Conservation (phyloP, 2,888 invertebrate genomes). For the Chrysina gloriosa region DNA sequence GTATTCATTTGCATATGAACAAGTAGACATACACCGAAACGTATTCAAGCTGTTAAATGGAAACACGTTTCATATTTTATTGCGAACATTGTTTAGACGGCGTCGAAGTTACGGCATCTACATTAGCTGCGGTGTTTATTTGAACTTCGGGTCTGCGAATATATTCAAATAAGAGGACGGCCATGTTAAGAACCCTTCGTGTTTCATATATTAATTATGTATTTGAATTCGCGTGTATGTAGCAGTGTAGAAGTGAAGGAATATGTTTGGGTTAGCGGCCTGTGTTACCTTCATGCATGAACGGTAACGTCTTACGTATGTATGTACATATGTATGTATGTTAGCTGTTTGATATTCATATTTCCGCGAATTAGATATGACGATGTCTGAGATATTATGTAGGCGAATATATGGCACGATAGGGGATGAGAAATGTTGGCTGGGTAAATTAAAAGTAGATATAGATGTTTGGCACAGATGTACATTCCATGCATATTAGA, state of each 20-base stretch:
- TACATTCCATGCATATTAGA: not conserved
- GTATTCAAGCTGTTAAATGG: not conserved
- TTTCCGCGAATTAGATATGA: conserved; percentile 8
- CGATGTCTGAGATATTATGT: not conserved
- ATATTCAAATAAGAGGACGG: conserved; percentile 3
- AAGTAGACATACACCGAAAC: no score
- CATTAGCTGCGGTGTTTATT: conserved; percentile 23
- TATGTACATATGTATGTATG: not conserved
- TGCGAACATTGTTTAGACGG: conserved; percentile 15
- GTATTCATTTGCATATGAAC: no score
- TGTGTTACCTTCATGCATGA: not conserved
- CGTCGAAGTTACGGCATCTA: conserved; percentile 16
- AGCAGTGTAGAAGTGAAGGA: no score
- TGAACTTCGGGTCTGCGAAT: not conserved
- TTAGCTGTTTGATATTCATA: conserved; percentile 4
- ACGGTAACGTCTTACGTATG: conserved; percentile 1
- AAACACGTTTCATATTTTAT: conserved; percentile 27
- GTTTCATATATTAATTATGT: conserved; percentile 28
- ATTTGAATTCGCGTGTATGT: conserved; percentile 16
- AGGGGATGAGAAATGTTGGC: not conserved
- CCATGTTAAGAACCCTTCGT: conserved; percentile 16
- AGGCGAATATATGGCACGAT: not conserved
- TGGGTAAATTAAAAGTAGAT: not conserved
- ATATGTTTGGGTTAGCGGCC: conserved; percentile 17
- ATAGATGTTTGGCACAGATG: not conserved